Evolutionary conservation across 2,888 invertebrate genomes (phyloP), one percentile per base, ranked within the genome.

Genomic region (Ganaspis brasiliensis): DNA sequence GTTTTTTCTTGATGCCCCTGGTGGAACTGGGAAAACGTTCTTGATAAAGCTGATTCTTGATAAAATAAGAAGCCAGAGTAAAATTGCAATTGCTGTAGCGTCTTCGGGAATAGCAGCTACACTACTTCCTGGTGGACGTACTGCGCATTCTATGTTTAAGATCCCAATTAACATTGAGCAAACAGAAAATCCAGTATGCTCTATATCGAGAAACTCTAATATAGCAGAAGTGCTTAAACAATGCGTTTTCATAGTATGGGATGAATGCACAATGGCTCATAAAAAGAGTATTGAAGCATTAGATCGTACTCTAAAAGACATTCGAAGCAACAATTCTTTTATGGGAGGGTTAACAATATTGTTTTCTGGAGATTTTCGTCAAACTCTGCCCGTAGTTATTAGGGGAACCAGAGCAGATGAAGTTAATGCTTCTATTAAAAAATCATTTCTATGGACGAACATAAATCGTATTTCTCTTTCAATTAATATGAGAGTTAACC

Each of bases 21-120:
- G 89, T 49, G 91, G 91, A n/a, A 91, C 90, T 61, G 92, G 91
- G 8, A 92, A 91, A 86, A 90, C 88, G 16, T 92, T 88, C 78
- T 75, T 92, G 1, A 89, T 92, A 59, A 87, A 85, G 37, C 76
- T 91, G 40, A 74, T 92, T 40, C 79, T 91, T 10, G 89, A 89
- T n/a, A 77, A 82, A 72, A 84, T 92, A 74, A 84, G 90, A 67
- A 61, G 21, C 5, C 14, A 77, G 75, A 26, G 74, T 59, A 75
- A 82, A 8, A 88, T 90, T 67, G 89, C 89, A 12, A 70, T 92
- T 49, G 89, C 90, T 12, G 79, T 92, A 26, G 91, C 92, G 12
- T 92, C 89, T 49, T 92, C 92, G n/a, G n/a, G n/a, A n/a, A n/a
- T n/a, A n/a, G n/a, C n/a, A n/a, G n/a, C n/a, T n/a, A n/a, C n/a